Percentiles rank a stretch among this genome's conserved stretches.
phyloP scores from a whole-genome alignment of 2,888 invertebrate genomes.

The Eurytoma californica region DNA sequence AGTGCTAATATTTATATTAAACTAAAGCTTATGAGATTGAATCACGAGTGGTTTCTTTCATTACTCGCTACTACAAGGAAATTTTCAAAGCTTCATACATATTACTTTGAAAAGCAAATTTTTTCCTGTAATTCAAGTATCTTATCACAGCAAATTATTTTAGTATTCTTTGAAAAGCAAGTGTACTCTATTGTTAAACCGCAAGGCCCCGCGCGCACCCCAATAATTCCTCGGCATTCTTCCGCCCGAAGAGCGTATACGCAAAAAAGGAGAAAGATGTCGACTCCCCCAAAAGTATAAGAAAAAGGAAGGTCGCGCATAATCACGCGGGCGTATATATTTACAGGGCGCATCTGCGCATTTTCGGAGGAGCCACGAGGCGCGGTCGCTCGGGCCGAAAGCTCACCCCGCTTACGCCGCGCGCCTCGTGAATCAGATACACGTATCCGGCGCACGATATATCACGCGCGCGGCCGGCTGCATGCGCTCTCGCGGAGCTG shows the following conservation, averaged over 20 bases:
- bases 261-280: not conserved
- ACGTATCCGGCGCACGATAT: slow-evolving; percentile 66
- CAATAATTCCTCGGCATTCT: too few species aligned
- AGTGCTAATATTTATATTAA: too few species aligned
- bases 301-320: slow-evolving; percentile 7
- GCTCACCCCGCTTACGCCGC: slow-evolving; percentile 70
- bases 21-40: too few species aligned
- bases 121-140: too few species aligned
- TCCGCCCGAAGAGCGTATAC: not conserved
- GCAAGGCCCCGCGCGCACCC: too few species aligned
- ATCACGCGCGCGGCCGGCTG: slow-evolving; percentile 64
- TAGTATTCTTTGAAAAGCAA: too few species aligned
- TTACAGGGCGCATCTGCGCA: not conserved
- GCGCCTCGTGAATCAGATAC: slow-evolving; percentile 71
- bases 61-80: too few species aligned
- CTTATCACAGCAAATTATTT: too few species aligned
- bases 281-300: not conserved
- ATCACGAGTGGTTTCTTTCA: too few species aligned
- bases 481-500: slow-evolving; percentile 54
- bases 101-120: too few species aligned
- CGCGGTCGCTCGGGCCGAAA: slow-evolving; percentile 56
- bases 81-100: too few species aligned
- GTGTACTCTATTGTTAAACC: too few species aligned
- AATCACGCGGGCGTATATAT: slow-evolving; percentile 22
- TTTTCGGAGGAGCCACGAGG: slow-evolving; percentile 21